Percentiles rank a stretch among this genome's conserved stretches.
These are phyloP conservation scores for Polypterus senegalus DNA, from an alignment of 2,113 vertebrate genomes.

Conservation along the genomic window DNA sequence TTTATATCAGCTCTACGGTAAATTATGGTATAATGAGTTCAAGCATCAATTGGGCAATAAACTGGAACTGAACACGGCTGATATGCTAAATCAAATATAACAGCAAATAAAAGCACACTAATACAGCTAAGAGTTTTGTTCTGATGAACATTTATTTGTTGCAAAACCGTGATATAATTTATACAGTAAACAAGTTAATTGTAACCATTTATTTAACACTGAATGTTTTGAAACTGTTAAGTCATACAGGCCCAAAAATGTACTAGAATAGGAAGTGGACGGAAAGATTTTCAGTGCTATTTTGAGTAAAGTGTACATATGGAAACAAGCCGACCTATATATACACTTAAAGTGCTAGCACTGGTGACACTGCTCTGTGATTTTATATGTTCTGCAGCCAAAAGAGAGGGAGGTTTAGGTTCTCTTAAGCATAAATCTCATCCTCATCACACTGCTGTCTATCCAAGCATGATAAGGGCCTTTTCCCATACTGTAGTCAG, in stretches of 20 bases:
- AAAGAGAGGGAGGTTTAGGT: conserved; percentile 55
- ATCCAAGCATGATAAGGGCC: conserved; percentile 68
- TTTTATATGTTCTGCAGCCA: conserved; percentile 34
- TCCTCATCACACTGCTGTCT: conserved; percentile 54
- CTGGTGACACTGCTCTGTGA: conserved; percentile 10
- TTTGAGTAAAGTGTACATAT: too few relatives aligned
- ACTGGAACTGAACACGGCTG: conserved; percentile 21
- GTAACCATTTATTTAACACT: too few relatives aligned
- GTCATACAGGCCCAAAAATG: too few relatives aligned
- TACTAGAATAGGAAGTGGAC: too few relatives aligned
- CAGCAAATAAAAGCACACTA: conserved; percentile 16
- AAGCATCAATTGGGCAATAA: conserved; percentile 18
- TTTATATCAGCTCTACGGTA: conserved; percentile 17
- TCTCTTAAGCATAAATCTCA: conserved; percentile 56
- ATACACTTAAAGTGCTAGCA: too few relatives aligned
- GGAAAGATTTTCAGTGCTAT: too few relatives aligned
- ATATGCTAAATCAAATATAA: conserved; percentile 18
- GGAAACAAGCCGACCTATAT: too few relatives aligned
- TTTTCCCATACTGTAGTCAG: conserved; percentile 73
- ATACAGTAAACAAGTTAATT: too few relatives aligned
- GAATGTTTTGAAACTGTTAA: too few relatives aligned
- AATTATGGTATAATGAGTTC: conserved; percentile 21
- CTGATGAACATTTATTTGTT: background rate
- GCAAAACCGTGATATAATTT: too few relatives aligned
- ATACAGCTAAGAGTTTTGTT: background rate